phyloP scores from a whole-genome alignment of 2,113 vertebrate species.

The Naja naja region DNA sequence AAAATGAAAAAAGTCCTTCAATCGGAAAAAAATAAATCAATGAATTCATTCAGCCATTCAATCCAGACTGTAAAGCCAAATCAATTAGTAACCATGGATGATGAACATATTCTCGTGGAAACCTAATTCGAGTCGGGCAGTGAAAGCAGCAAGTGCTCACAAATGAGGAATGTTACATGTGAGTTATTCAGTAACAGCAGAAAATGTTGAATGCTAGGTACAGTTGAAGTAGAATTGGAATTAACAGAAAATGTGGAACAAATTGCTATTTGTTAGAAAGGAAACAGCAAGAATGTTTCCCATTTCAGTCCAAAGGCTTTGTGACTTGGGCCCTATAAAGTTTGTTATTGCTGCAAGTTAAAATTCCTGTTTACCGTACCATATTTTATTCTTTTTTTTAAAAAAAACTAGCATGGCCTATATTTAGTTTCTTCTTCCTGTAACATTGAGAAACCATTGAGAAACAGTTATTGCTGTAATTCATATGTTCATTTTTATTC shows the following conservation, averaged over 20 bases:
- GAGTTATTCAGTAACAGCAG: constrained; percentile 61
- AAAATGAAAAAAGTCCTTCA: constrained; percentile 52
- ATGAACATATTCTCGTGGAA: constrained; percentile 54
- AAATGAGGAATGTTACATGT: constrained; percentile 1
- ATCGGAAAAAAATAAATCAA: constrained; percentile 57
- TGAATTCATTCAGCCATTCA: constrained; percentile 59
- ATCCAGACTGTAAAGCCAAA: constrained; percentile 34
- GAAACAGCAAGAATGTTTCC: neutral
- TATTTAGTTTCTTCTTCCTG: neutral
- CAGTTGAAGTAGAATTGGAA: constrained; percentile 46
- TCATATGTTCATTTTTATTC: neutral
- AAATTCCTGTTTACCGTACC: neutral
- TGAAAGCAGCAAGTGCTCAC: neutral
- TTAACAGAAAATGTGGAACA: constrained; percentile 7
- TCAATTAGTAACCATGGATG: constrained; percentile 61
- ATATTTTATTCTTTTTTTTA: neutral
- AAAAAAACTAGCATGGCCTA: neutral
- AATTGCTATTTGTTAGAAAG: constrained; percentile 16
- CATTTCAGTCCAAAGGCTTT: neutral
- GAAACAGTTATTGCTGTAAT: neutral
- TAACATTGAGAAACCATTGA: neutral
- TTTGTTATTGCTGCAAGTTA: neutral
- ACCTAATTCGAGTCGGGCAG: constrained; percentile 17
- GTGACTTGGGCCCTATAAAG: neutral
- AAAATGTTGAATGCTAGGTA: constrained; percentile 44